phyloP scores from a whole-genome alignment of 2,888 invertebrate genomes.

The Acleris cristana region DNA sequence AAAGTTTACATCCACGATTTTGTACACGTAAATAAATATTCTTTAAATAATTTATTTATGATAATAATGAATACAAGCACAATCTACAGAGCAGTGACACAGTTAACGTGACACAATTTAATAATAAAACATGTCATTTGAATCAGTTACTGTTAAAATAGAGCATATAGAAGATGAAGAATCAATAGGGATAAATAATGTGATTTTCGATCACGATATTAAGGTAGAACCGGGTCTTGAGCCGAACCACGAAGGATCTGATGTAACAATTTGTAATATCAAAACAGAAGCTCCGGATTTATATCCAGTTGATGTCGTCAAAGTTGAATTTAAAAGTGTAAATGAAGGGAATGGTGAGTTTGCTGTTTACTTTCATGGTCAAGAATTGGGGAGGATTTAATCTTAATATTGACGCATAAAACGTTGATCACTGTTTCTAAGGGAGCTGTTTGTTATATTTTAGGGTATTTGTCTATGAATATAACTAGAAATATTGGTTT shows the following conservation, averaged over 20 bases:
- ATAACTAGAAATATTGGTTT: no score
- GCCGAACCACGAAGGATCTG: neutral
- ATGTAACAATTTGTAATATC: neutral
- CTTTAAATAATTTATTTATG: no score
- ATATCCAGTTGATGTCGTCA: neutral
- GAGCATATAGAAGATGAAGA: neutral
- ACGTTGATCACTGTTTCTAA: no score
- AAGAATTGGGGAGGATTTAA: no score
- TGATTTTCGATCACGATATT: neutral
- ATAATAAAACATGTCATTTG: constrained; percentile 2
- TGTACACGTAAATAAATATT: no score
- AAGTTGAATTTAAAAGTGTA: neutral
- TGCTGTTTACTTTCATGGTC: neutral
- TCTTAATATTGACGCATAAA: no score
- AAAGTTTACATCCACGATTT: no score
- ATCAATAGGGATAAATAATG: neutral
- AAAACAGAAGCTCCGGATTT: neutral
- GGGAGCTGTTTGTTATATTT: no score
- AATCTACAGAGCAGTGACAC: neutral
- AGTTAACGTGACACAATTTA: neutral
- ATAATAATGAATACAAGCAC: no score
- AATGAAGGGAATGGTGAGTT: neutral
- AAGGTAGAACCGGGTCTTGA: neutral
- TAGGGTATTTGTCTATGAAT: no score
- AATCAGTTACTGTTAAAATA: neutral